These are phyloP conservation scores for Aradus depressus DNA, from an alignment of 2,888 invertebrate species.

Conservation along the genomic window DNA sequence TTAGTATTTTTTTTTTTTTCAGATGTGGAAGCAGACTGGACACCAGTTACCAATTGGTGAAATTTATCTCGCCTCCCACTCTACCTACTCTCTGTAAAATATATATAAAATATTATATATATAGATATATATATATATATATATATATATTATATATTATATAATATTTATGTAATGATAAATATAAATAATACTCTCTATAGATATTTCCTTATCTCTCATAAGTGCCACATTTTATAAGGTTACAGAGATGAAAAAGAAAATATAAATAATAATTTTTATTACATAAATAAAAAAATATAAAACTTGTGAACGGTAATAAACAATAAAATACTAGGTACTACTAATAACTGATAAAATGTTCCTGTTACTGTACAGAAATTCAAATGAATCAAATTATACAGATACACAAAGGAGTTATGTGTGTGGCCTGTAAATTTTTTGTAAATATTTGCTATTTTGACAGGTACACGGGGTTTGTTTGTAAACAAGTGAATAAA, in stretches of 20 bases:
- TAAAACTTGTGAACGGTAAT: constrained; percentile 9
- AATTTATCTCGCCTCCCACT: constrained; percentile 17
- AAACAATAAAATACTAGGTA: constrained; percentile 18
- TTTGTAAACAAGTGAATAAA: constrained; percentile 30
- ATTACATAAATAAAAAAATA: constrained; percentile 29
- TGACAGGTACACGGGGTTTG: constrained; percentile 27
- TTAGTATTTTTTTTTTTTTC: constrained; percentile 15
- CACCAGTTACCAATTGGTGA: constrained; percentile 22
- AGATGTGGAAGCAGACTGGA: constrained; percentile 24
- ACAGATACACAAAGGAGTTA: constrained; percentile 20
- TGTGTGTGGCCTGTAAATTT: constrained; percentile 28
- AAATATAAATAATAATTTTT: constrained; percentile 22
- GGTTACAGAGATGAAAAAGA: constrained; percentile 25
- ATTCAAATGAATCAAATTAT: constrained; percentile 36
- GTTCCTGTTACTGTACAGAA: constrained; percentile 45
- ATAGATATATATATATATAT: constrained; percentile 8
- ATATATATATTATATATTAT: not conserved
- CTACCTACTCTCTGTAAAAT: constrained; percentile 23
- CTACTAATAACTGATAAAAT: constrained; percentile 32
- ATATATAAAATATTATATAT: constrained; percentile 16
- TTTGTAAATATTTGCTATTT: constrained; percentile 28
- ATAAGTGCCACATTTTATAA: constrained; percentile 32
- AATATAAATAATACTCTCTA: constrained; percentile 28
- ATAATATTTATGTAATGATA: constrained; percentile 18
- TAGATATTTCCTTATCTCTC: constrained; percentile 30